Percentiles rank a stretch among this genome's conserved stretches.
phyloP scores from a whole-genome alignment of 2,888 invertebrate genomes.

The Protophormia terraenovae region DNA sequence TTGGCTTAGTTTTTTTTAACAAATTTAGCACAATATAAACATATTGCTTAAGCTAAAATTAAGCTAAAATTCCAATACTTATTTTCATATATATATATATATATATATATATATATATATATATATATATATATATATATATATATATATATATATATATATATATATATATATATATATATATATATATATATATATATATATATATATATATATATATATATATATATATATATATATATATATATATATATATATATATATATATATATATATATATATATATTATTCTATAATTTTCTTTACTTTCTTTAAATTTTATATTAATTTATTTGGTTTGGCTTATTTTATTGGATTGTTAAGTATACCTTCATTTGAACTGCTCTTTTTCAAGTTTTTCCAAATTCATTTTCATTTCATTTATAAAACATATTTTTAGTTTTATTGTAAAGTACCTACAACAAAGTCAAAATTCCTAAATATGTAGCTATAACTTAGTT shows the following conservation, averaged over 20 bases:
- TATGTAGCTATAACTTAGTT: slow-evolving; percentile 26
- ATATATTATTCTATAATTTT: slow-evolving; percentile 18
- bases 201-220: too few relatives aligned
- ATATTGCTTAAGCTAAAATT: slow-evolving; percentile 12
- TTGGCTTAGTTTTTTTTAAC: slow-evolving; percentile 27
- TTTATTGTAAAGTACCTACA: background rate
- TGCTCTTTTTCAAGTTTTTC: slow-evolving; percentile 56
- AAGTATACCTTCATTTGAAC: background rate
- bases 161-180: too few relatives aligned
- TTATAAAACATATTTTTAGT: slow-evolving; percentile 51
- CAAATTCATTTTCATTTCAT: slow-evolving; percentile 63
- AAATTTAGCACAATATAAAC: slow-evolving; percentile 4
- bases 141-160: too few relatives aligned
- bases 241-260: too few relatives aligned
- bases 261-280: too few relatives aligned
- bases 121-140: too few relatives aligned
- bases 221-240: too few relatives aligned
- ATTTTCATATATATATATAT: too few relatives aligned
- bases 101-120: too few relatives aligned
- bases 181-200: too few relatives aligned
- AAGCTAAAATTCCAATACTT: slow-evolving; percentile 10
- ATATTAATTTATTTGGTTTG: slow-evolving; percentile 38
- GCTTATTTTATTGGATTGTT: background rate
- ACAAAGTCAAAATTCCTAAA: slow-evolving; percentile 1
- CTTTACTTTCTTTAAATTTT: slow-evolving; percentile 6